Evolutionary conservation across 1,140 invertebrate genomes (phyloP).

Genomic region (Hyles euphorbiae): DNA sequence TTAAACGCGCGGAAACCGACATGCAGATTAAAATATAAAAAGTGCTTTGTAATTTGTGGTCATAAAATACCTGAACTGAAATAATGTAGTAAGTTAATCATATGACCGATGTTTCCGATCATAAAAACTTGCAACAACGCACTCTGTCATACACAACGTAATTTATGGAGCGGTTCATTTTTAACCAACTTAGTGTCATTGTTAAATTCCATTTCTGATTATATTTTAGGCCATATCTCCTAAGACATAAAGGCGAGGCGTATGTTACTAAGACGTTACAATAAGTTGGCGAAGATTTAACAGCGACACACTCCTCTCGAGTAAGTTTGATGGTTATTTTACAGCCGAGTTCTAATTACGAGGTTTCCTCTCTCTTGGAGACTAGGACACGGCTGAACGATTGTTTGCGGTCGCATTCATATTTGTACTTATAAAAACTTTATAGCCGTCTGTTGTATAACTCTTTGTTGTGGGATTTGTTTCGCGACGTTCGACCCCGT

Average conservation of each 20-base stretch:
- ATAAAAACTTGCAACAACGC: conserved; percentile 37
- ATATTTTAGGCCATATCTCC: conserved; percentile 9
- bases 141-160: conserved; percentile 37
- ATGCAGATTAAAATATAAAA: conserved; percentile 4
- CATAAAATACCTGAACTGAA: conserved; percentile 10
- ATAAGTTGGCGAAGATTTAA: conserved; percentile 26
- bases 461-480: conserved; percentile 59
- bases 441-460: conserved; percentile 51
- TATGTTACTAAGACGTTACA: not conserved
- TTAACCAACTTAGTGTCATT: conserved; percentile 1
- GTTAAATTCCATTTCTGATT: not conserved
- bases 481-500: conserved; percentile 29
- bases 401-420: conserved; percentile 54
- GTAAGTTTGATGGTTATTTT: conserved; percentile 69
- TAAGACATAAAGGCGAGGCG: not conserved
- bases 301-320: conserved; percentile 49
- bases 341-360: conserved; percentile 63
- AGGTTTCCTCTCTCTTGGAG: conserved; percentile 51
- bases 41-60: conserved; percentile 14
- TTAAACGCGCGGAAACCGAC: no score
- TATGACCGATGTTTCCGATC: conserved; percentile 29
- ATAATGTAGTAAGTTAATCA: conserved; percentile 28
- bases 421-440: conserved; percentile 55
- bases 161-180: conserved; percentile 31
- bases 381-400: conserved; percentile 49